Evolutionary conservation across 2,888 invertebrate genomes (phyloP).

Genomic region (Xanthia togata): DNA sequence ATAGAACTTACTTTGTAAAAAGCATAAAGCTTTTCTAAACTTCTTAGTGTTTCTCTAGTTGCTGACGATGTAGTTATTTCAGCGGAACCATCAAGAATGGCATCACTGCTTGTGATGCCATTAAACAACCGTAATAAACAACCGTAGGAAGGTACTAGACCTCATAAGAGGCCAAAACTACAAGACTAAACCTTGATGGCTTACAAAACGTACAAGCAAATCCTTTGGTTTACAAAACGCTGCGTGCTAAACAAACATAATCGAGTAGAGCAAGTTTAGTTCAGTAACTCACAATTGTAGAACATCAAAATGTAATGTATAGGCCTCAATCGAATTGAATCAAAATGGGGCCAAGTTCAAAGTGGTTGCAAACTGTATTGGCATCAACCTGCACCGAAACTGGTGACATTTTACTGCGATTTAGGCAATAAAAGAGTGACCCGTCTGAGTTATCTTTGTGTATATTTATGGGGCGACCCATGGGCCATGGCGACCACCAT

Average conservation of each 20-base stretch:
- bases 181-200: background rate
- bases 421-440: constrained; percentile 18
- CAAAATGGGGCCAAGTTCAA: constrained; percentile 13
- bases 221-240: background rate
- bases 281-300: background rate
- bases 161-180: background rate
- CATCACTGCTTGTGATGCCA: no score
- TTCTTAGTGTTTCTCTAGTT: background rate
- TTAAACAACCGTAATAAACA: no score
- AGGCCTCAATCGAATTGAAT: constrained; percentile 8
- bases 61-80: background rate
- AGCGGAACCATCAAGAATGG: background rate
- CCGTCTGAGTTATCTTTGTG: background rate
- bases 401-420: constrained; percentile 22
- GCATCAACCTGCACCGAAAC: constrained; percentile 8
- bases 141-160: background rate
- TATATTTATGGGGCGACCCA: background rate
- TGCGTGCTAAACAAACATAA: background rate
- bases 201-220: background rate
- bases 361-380: constrained; percentile 18
- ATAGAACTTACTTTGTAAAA: background rate
- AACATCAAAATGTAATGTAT: constrained; percentile 3
- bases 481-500: background rate
- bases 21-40: background rate
- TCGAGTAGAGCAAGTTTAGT: constrained; percentile 1